Conservation (phyloP, 2,797 vertebrate genomes). For the Lophotriccus pileatus region DNA sequence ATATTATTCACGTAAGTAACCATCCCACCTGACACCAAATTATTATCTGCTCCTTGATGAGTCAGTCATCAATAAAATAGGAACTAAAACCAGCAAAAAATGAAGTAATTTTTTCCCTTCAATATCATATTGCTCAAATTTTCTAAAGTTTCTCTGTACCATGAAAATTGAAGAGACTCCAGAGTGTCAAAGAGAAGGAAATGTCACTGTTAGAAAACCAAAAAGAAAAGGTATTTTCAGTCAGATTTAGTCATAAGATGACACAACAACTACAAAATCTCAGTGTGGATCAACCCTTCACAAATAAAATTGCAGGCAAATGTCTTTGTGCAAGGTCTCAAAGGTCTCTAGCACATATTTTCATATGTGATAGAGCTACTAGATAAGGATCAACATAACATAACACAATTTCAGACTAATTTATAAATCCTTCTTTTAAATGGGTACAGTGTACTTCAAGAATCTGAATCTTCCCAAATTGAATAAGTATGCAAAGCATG, state of each 20-base stretch:
- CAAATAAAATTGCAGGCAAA: background rate
- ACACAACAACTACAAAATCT: background rate
- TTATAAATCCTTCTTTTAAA: background rate
- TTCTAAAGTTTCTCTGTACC: background rate
- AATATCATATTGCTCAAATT: background rate
- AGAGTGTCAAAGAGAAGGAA: background rate
- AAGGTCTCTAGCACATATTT: too few relatives aligned
- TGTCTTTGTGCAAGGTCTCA: background rate
- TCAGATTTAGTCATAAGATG: background rate
- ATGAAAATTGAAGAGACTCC: background rate
- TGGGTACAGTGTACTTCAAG: background rate
- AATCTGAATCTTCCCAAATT: background rate
- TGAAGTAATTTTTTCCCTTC: background rate
- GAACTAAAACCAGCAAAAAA: background rate
- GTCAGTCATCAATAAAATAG: background rate
- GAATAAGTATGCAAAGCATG: background rate
- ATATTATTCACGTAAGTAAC: background rate
- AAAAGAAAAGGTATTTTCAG: background rate
- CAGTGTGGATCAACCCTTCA: background rate
- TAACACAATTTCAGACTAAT: background rate
- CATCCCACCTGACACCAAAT: background rate
- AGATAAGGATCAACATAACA: background rate
- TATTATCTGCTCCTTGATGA: background rate
- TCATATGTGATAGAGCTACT: background rate
- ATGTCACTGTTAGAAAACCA: background rate